These are phyloP conservation scores for Luperina testacea DNA, from an alignment of 2,888 invertebrate genomes.

Conservation along the genomic window DNA sequence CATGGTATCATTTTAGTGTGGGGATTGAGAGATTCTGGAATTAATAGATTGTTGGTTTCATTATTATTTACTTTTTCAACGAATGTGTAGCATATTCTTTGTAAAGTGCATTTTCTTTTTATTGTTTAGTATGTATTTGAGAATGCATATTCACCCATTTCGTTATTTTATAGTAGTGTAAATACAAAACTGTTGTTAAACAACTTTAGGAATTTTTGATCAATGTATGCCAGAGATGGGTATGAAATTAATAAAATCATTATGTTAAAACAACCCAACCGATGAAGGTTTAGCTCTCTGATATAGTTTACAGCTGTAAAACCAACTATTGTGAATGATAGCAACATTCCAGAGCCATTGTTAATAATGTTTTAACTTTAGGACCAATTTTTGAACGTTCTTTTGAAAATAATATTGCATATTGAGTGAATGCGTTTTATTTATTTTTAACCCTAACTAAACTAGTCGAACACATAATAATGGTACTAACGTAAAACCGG, in stretches of 20 bases:
- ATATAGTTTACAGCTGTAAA: slow-evolving; percentile 74
- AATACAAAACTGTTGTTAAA: slow-evolving; percentile 76
- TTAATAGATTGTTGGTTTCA: slow-evolving; percentile 82
- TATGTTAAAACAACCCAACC: slow-evolving; percentile 58
- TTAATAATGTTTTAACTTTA: slow-evolving; percentile 90
- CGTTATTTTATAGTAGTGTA: slow-evolving; percentile 66
- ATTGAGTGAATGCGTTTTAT: slow-evolving; percentile 82
- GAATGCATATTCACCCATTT: slow-evolving; percentile 61
- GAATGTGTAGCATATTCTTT: slow-evolving; percentile 66
- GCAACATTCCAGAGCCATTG: slow-evolving; percentile 90
- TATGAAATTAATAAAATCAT: slow-evolving; percentile 63
- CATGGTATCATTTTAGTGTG: slow-evolving; percentile 86
- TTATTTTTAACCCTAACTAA: slow-evolving; percentile 58
- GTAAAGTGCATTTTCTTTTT: slow-evolving; percentile 62
- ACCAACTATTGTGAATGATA: slow-evolving; percentile 84
- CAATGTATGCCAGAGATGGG: slow-evolving; percentile 64
- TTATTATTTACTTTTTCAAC: slow-evolving; percentile 74
- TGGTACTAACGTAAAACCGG: slow-evolving; percentile 62
- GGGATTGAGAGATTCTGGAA: slow-evolving; percentile 86
- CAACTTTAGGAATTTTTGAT: slow-evolving; percentile 74
- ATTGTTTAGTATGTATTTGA: slow-evolving; percentile 59
- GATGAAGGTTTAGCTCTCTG: slow-evolving; percentile 81
- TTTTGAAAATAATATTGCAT: slow-evolving; percentile 90
- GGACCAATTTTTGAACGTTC: slow-evolving; percentile 90
- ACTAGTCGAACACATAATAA: slow-evolving; percentile 41